phyloP scores from a whole-genome alignment of 2,113 vertebrate species.

The Corvus hawaiiensis region DNA sequence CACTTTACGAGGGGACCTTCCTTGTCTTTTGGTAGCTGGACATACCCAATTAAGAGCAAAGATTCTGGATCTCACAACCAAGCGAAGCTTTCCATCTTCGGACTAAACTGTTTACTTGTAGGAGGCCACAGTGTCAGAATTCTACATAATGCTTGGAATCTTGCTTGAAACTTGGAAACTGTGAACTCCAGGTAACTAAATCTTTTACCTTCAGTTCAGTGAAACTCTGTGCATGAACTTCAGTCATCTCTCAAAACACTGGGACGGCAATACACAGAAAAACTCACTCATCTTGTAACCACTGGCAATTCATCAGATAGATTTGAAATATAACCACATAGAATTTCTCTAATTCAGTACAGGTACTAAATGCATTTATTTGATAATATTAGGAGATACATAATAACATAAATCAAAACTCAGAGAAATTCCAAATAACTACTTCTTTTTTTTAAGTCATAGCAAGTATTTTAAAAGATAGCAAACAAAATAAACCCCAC shows the following conservation, averaged over 20 bases:
- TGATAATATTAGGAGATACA: not conserved
- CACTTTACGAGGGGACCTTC: not conserved
- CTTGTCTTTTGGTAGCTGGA: not conserved
- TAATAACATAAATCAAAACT: not conserved
- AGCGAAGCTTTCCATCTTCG: not conserved
- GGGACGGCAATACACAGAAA: not conserved
- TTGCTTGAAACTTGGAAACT: not conserved
- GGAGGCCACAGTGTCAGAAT: not conserved
- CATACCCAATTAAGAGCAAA: not conserved
- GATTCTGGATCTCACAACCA: not conserved
- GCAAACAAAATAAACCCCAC: not conserved
- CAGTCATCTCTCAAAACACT: not conserved
- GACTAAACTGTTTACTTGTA: not conserved
- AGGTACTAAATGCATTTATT: not conserved
- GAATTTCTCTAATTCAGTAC: not conserved
- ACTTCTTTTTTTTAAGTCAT: not conserved
- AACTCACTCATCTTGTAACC: not conserved
- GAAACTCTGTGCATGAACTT: not conserved
- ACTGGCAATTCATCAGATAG: not conserved
- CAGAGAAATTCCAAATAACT: not conserved
- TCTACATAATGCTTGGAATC: accelerated
- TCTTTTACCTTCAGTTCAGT: not conserved
- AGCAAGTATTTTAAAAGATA: not conserved
- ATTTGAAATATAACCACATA: not conserved
- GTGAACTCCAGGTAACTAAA: not conserved